phyloP scores from a whole-genome alignment of 2,797 vertebrate genomes.

The Gambelia wislizenii region DNA sequence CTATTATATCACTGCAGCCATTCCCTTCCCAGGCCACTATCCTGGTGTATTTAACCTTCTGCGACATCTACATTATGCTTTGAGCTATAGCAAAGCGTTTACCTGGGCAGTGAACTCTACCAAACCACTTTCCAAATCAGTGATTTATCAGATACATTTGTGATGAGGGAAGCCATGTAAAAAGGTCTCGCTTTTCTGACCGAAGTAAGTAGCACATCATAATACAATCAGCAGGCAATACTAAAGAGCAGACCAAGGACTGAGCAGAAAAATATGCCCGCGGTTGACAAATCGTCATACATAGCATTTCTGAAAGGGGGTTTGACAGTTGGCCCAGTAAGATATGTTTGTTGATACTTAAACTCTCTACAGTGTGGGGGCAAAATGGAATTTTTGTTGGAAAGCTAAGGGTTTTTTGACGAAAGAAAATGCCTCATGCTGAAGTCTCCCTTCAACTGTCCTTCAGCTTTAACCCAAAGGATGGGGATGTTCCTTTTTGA shows the following conservation, averaged over 20 bases:
- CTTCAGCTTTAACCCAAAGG: background rate
- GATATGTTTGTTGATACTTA: background rate
- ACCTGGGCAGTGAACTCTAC: conserved; percentile 30
- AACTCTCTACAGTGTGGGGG: background rate
- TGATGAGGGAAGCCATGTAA: conserved; percentile 11
- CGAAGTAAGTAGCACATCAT: conserved; percentile 39
- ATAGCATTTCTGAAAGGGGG: background rate
- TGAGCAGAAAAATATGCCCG: background rate
- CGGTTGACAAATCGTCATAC: background rate
- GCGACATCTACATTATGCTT: conserved; percentile 8
- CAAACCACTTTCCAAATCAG: conserved; percentile 13
- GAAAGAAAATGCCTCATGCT: background rate
- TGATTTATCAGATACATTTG: conserved; percentile 40
- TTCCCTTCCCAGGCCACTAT: background rate
- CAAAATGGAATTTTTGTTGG: background rate
- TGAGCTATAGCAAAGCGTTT: conserved; percentile 15
- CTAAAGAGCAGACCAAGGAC: conserved; percentile 6
- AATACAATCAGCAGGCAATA: conserved; percentile 22
- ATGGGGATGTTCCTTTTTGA: no score
- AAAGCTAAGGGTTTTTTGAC: background rate
- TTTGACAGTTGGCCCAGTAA: background rate
- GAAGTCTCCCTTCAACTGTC: background rate
- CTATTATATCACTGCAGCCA: background rate
- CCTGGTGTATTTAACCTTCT: conserved; percentile 14
- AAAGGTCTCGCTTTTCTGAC: conserved; percentile 29